Evolutionary conservation across 2,797 vertebrate species (phyloP).

Genomic region (Platyrinchus mystaceus): DNA sequence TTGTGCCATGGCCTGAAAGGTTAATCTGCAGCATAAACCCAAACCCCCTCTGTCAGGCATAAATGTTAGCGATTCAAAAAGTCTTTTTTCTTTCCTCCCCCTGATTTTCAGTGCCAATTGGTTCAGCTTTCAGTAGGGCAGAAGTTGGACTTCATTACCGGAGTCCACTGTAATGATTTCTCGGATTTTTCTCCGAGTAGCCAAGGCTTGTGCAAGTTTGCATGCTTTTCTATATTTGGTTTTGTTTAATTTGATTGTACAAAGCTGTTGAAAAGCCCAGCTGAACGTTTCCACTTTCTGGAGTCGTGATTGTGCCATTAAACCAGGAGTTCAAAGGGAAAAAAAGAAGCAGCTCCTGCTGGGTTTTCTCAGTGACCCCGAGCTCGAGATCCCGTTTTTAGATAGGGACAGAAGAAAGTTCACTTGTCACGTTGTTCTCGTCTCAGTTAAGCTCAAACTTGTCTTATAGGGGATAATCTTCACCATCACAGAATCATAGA

Average conservation of each 20-base stretch:
- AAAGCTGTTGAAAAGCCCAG: slow-evolving; percentile 54
- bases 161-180: slow-evolving; percentile 54
- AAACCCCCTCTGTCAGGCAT: not conserved
- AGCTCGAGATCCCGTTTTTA: not conserved
- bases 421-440: not conserved
- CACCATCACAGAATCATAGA: not conserved
- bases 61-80: not conserved
- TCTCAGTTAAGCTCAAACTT: not conserved
- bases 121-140: slow-evolving; percentile 28
- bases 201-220: slow-evolving; percentile 58
- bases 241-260: slow-evolving; percentile 68
- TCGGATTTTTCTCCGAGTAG: slow-evolving; percentile 38
- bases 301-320: not conserved
- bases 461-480: not conserved
- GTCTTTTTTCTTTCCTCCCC: not conserved
- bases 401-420: not conserved
- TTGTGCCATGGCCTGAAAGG: not conserved
- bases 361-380: not conserved
- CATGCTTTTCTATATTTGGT: slow-evolving; percentile 73
- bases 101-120: not conserved
- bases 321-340: not conserved
- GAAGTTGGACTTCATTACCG: slow-evolving; percentile 43
- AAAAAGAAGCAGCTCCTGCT: not conserved
- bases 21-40: not conserved
- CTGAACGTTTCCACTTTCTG: slow-evolving; percentile 31